Base-by-base conservation (phyloP, 2,113 vertebrate genomes). In the Trogon surrucura region DNA sequence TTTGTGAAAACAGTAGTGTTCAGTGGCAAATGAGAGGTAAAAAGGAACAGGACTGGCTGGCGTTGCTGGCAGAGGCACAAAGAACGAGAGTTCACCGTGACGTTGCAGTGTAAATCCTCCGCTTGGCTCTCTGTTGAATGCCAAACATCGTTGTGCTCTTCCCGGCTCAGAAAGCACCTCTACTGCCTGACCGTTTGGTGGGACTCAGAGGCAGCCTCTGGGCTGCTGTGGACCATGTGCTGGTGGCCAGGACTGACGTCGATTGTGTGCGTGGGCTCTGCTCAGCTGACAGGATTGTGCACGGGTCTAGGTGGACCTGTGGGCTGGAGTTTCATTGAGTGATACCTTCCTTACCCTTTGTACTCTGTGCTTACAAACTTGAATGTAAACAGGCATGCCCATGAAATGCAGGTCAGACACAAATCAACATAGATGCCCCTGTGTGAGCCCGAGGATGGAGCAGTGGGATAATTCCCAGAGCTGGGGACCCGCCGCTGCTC, bases 211-310 rank as follows among this genome's bases (percentile, higher is more conserved):
- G 11, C 19, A 47, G 44, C 16, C 27, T 41, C 44, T 4, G 4
- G 65, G 48, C 56, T 85, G n/a, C 58, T 65, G 48, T 5, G 7
- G 44, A 48, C 10, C 71, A 56, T 0, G 15, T 32, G 14, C 34
- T 0, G 4, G n/a, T 32, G 61, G 45, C 53, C 66, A 36, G 44
- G 41, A 54, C 51, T 4, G 3, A 6, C 0, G 2, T 6, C 1
- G 12, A n/a, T 9, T 1, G 1, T 14, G 23, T 23, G 27, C 2
- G 6, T 17, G 56, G 50, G 51, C 16, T 64, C 36, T 22, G 32
- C 36, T 45, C 36, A 48, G n/a, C 34, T 57, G 36, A 14, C 12
- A 9, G 50, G 58, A 7, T 11, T 30, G 26, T 26, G n/a, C 45
- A 29, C 1, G 18, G 48, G 22, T 58, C 26, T 5, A 32, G 57